Conservation (phyloP, 2,888 invertebrate species). For the Lampropteryx suffumata region DNA sequence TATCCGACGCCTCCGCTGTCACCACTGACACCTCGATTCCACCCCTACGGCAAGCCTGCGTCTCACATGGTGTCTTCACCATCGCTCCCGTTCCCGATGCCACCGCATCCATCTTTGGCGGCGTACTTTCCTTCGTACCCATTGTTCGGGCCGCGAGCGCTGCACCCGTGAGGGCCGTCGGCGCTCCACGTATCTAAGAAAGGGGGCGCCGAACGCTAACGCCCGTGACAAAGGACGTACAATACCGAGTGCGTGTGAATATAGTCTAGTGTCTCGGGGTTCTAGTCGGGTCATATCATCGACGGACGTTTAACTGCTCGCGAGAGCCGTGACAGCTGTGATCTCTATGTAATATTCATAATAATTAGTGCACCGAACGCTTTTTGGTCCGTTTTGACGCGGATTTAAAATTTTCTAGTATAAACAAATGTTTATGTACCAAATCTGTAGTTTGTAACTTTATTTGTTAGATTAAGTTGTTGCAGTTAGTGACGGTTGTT, state of each 20-base stretch:
- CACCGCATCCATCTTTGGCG: slow-evolving; percentile 89
- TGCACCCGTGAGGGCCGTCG: slow-evolving; percentile 88
- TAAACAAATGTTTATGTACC: slow-evolving; percentile 80
- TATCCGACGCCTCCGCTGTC: slow-evolving; percentile 96
- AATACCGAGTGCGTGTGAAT: slow-evolving; percentile 73
- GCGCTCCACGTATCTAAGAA: slow-evolving; percentile 88
- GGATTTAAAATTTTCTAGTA: slow-evolving; percentile 68
- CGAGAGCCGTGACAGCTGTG: slow-evolving; percentile 71
- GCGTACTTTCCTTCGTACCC: slow-evolving; percentile 95
- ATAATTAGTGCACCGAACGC: slow-evolving; percentile 73
- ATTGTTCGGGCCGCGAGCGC: slow-evolving; percentile 89
- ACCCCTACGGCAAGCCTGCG: slow-evolving; percentile 92
- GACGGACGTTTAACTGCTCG: slow-evolving; percentile 63
- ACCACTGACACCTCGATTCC: slow-evolving; percentile 91
- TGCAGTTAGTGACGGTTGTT: slow-evolving; percentile 76
- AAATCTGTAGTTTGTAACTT: slow-evolving; percentile 78
- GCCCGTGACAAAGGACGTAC: slow-evolving; percentile 74
- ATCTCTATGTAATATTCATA: slow-evolving; percentile 79
- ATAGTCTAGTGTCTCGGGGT: slow-evolving; percentile 67
- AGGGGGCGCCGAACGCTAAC: slow-evolving; percentile 80
- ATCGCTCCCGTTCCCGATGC: slow-evolving; percentile 85
- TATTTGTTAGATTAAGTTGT: slow-evolving; percentile 75
- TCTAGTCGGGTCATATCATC: slow-evolving; percentile 79
- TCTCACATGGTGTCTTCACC: slow-evolving; percentile 88
- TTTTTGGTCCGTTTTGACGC: slow-evolving; percentile 56